Base-by-base conservation (phyloP, 2,888 invertebrate genomes). In the Criorhina ranunculi region DNA sequence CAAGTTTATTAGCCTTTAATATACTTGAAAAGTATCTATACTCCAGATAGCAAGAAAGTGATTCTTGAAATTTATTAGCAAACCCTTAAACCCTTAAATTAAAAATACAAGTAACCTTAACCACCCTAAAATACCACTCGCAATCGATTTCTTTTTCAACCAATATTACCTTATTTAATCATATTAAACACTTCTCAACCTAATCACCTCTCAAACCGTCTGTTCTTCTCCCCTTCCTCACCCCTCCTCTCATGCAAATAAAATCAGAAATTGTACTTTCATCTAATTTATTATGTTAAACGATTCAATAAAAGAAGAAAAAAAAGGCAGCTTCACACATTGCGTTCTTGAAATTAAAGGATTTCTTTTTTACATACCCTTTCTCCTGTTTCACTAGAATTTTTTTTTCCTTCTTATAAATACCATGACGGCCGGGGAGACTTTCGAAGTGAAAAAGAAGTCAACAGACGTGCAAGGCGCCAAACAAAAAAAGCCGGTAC, bases 221-320 rank as follows among this genome's bases (percentile, higher is more conserved):
- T 51, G n/a, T 51, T 19, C 7, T 40, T 40, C 5, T 42, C 2
- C 15, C 9, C 6, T 8, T 12, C 3, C 2, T 0, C 12, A 24
- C 17, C 6, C 1, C 9, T 19, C 49, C n/a, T 49, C 15, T 17
- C 35, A 37, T 42, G n/a, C 33, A 29, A 55, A 53, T 24, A 33
- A 19, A 62, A 73, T 53, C 53, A 73, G 4, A 31, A 24, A 31
- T 51, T 49, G 40, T 40, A 12, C 60, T 62, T 62, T 64, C 53
- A 64, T 53, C 44, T 33, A 55, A 64, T 53, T 73, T 64, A 44
- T 64, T 73, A 64, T 73, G 62, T 42, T 44, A 64, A 73, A 73
- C 64, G 42, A 53, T 55, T 64, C 53, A 64, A 73, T 62, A 62
- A 59, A 40, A 19, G 49, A 11, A 62, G 49, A 40, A 19, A 40